Conservation (phyloP, 2,888 invertebrate species). For the Mythimna vitellina region DNA sequence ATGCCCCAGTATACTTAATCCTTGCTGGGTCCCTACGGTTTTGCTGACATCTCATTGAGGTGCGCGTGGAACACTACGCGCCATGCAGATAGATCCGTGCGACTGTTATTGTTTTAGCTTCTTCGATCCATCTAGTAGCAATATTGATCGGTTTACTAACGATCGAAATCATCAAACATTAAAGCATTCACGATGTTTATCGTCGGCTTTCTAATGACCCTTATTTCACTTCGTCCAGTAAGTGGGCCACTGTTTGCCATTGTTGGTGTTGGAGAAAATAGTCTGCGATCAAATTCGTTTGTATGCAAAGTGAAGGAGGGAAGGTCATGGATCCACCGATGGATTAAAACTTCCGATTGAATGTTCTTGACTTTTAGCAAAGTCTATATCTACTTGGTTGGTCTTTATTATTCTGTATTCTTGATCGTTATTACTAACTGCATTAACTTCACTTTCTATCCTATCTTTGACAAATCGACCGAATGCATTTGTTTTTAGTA, state of each 20-base stretch:
- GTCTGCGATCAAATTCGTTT: conserved; percentile 29
- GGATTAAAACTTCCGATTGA: neutral
- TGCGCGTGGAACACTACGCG: too few species aligned
- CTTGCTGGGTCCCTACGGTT: too few species aligned
- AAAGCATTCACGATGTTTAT: conserved; percentile 54
- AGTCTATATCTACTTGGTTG: too few species aligned
- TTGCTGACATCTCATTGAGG: too few species aligned
- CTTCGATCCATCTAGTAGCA: neutral
- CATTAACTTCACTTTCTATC: neutral
- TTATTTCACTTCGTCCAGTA: conserved; percentile 63
- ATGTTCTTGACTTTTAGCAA: conserved; percentile 4
- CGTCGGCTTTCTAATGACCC: conserved; percentile 69
- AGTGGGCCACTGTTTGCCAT: conserved; percentile 55
- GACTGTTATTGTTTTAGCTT: too few species aligned
- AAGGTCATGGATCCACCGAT: neutral
- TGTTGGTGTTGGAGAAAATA: conserved; percentile 42
- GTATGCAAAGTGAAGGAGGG: conserved; percentile 16
- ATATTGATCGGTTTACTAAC: conserved; percentile 34
- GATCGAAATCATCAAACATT: conserved; percentile 22
- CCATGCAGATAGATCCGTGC: too few species aligned
- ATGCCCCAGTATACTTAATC: too few species aligned
- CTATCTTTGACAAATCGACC: neutral
- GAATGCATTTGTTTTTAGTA: neutral
- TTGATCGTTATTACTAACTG: neutral
- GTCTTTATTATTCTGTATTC: neutral